Conservation (phyloP, 1,140 invertebrate species). For the Limonius californicus region DNA sequence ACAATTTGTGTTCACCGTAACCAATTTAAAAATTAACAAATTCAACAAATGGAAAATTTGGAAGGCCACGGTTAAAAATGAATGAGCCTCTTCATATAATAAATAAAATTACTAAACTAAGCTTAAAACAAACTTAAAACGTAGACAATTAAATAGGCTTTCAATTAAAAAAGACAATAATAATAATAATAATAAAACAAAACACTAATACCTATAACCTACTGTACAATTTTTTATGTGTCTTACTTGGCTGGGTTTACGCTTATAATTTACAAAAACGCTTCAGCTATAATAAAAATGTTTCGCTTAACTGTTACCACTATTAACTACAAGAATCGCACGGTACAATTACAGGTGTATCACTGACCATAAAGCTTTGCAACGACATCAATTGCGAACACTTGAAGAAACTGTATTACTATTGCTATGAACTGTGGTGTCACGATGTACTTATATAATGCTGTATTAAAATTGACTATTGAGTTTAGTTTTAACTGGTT, state of each 20-base stretch:
- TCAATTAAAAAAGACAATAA: background rate
- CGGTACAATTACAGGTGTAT: background rate
- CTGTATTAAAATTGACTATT: too few species aligned
- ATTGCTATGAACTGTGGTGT: background rate
- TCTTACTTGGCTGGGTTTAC: constrained; percentile 3
- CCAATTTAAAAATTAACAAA: too few species aligned
- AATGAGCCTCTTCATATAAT: background rate
- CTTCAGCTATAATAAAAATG: constrained; percentile 10
- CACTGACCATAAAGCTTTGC: constrained; percentile 12
- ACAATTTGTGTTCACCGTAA: too few species aligned
- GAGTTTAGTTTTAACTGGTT: too few species aligned
- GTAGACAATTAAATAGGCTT: background rate
- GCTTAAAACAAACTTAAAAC: background rate
- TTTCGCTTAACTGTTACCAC: background rate
- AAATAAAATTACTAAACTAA: constrained; percentile 1
- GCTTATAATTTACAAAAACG: constrained; percentile 7
- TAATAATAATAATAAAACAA: background rate
- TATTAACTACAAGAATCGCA: background rate
- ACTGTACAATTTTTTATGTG: constrained; percentile 8
- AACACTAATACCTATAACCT: background rate
- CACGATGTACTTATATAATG: too few species aligned
- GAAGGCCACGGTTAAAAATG: background rate
- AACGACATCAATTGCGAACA: background rate
- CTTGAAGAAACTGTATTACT: background rate
- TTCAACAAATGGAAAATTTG: too few species aligned